phyloP scores from a whole-genome alignment of 2,113 vertebrate genomes.

The Physeter macrocephalus region DNA sequence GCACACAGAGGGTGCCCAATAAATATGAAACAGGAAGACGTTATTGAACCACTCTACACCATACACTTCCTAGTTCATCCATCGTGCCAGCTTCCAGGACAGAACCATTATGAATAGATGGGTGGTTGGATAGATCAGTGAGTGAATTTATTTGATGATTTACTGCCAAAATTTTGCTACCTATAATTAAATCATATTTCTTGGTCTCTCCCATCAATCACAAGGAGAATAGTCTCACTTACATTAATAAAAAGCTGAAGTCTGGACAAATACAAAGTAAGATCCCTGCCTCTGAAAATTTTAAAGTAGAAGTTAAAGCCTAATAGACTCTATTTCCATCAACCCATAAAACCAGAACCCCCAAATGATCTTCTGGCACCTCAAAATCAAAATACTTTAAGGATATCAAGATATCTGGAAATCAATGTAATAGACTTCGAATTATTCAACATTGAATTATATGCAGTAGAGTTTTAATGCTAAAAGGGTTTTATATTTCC shows the following conservation, averaged over 20 bases:
- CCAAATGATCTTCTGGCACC: not conserved
- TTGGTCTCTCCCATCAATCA: not conserved
- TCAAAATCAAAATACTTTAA: not conserved
- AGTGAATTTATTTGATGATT: slow-evolving; percentile 39
- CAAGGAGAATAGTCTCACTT: not conserved
- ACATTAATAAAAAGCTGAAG: not conserved
- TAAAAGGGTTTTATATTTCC: not conserved
- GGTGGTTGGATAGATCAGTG: slow-evolving; percentile 1
- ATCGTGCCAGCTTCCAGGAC: not conserved
- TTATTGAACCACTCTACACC: not conserved
- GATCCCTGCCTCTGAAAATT: not conserved
- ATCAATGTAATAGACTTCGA: not conserved
- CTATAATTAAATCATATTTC: slow-evolving; percentile 50
- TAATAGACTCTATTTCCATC: not conserved
- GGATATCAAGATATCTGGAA: not conserved
- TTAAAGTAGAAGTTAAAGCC: not conserved
- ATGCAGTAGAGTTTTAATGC: not conserved
- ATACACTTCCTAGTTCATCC: not conserved
- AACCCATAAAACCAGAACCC: not conserved
- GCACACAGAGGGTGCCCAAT: not conserved
- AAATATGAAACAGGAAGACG: slow-evolving; percentile 39
- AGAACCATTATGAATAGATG: not conserved
- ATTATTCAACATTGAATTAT: not conserved
- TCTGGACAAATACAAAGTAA: slow-evolving; percentile 8
- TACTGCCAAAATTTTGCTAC: slow-evolving; percentile 36